Conservation (phyloP, 2,888 invertebrate genomes). For the Lissonota sp. region DNA sequence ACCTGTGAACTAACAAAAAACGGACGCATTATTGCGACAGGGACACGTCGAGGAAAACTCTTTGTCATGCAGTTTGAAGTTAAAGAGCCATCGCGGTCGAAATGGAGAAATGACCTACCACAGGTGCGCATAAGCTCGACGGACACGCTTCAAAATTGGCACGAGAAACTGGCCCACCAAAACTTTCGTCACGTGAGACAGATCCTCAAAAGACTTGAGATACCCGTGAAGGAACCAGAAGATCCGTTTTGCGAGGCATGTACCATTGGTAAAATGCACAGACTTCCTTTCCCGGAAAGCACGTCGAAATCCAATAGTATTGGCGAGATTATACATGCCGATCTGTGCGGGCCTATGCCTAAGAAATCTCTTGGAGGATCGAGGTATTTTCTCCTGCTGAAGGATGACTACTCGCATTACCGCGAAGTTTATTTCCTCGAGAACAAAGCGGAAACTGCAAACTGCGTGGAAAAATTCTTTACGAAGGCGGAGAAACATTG, state of each 20-base stretch:
- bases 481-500: conserved; percentile 43
- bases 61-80: conserved; percentile 59
- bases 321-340: conserved; percentile 62
- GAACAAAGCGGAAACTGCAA: neutral
- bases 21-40: conserved; percentile 40
- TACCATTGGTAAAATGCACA: conserved; percentile 48
- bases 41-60: conserved; percentile 44
- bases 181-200: conserved; percentile 64
- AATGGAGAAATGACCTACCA: neutral
- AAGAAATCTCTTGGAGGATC: conserved; percentile 48
- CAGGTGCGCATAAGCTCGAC: neutral
- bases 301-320: conserved; percentile 16
- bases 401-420: conserved; percentile 41
- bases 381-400: conserved; percentile 52
- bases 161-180: conserved; percentile 69
- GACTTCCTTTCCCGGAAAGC: conserved; percentile 49
- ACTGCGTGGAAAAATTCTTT: conserved; percentile 7
- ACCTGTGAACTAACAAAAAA: conserved; percentile 41
- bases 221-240: conserved; percentile 47
- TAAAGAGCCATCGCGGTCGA: neutral
- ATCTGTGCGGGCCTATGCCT: conserved; percentile 63
- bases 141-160: conserved; percentile 65
- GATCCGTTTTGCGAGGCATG: conserved; percentile 66
- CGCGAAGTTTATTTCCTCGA: conserved; percentile 10
- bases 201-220: conserved; percentile 55